Percentiles rank a stretch among this genome's conserved stretches.
Conservation (phyloP, 37 sponge, comb jelly and placozoan species). For the Cladorhizidae sp. region DNA sequence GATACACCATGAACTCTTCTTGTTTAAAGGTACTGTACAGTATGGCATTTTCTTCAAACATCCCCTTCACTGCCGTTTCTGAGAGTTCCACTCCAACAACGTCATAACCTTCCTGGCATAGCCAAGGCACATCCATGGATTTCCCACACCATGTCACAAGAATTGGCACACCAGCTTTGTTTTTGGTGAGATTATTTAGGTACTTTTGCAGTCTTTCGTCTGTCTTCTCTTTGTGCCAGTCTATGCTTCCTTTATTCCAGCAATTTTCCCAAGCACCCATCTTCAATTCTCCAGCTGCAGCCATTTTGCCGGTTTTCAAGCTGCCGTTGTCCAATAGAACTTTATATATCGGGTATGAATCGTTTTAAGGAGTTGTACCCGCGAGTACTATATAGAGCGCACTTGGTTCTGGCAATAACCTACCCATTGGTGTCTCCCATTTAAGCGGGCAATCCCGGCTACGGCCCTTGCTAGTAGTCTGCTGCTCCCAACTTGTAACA, state of each 20-base stretch:
- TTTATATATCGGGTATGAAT: no score
- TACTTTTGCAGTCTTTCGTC: conserved; percentile 13
- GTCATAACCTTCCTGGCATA: conserved; percentile 42
- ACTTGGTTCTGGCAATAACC: no score
- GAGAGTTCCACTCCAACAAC: conserved; percentile 67
- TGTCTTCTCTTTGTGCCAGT: conserved; percentile 43
- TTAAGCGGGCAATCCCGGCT: no score
- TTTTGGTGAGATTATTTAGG: neutral
- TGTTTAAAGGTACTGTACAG: neutral
- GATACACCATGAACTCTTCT: conserved; percentile 27
- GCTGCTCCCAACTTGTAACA: no score
- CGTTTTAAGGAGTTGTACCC: no score
- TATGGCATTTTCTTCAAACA: conserved; percentile 55
- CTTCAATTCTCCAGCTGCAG: neutral
- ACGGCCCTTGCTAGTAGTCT: no score
- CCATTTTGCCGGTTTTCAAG: neutral
- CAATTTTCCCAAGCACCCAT: neutral
- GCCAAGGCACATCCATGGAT: conserved; percentile 56
- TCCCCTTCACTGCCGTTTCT: conserved; percentile 35
- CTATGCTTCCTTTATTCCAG: conserved; percentile 15
- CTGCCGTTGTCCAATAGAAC: no score
- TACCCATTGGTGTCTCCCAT: no score
- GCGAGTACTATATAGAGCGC: no score
- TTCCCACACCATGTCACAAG: conserved; percentile 76
- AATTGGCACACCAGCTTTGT: neutral